phyloP scores from a whole-genome alignment of 2,113 vertebrate genomes.

The Ovis canadensis region DNA sequence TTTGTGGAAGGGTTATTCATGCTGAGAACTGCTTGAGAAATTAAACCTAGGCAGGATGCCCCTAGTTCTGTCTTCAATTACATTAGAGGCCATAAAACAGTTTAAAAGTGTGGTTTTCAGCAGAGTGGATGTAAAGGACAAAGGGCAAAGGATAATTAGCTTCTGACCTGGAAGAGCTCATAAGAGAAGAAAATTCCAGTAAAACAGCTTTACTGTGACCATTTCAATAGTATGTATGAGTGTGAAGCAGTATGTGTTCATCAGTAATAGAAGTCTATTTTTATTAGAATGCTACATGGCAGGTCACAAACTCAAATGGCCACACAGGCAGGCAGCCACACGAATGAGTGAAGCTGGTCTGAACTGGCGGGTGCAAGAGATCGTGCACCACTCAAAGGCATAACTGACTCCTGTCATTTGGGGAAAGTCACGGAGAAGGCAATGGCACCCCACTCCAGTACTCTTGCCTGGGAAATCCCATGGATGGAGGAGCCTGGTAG shows the following conservation, averaged over 20 bases:
- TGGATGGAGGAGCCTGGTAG: too few species aligned
- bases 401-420: not conserved
- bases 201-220: slow-evolving; percentile 3
- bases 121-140: slow-evolving; percentile 51
- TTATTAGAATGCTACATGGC: not conserved
- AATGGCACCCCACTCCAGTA: too few species aligned
- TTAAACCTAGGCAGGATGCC: slow-evolving; percentile 4
- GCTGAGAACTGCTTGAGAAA: slow-evolving; percentile 22
- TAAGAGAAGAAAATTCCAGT: slow-evolving; percentile 51
- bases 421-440: not conserved
- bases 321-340: not conserved
- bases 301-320: slow-evolving; percentile 1
- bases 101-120: slow-evolving; percentile 46
- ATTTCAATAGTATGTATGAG: not conserved
- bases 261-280: slow-evolving; percentile 12
- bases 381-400: not conserved
- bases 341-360: not conserved
- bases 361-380: accelerated
- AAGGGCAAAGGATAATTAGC: slow-evolving; percentile 60
- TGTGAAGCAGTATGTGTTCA: not conserved
- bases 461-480: too few species aligned
- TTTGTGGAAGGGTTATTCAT: slow-evolving; percentile 21
- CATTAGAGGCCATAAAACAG: slow-evolving; percentile 42
- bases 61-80: slow-evolving; percentile 48
- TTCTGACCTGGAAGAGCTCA: slow-evolving; percentile 46